Evolutionary conservation across 2,888 invertebrate species (phyloP).

Genomic region (Archips crataeganus): DNA sequence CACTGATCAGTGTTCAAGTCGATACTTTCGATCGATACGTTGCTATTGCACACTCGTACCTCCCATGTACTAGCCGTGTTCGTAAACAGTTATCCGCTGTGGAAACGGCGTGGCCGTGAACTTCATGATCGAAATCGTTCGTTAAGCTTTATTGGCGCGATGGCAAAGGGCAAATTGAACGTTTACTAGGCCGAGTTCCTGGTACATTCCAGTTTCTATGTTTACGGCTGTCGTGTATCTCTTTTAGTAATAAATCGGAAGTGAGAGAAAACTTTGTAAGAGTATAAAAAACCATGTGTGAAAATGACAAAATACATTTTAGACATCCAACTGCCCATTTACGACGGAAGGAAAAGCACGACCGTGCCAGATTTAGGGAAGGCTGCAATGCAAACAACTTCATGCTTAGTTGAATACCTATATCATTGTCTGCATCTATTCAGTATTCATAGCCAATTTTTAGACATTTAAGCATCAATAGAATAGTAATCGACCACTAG

Average conservation of each 20-base stretch:
- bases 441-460: no score
- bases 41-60: slow-evolving; percentile 63
- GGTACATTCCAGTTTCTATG: slow-evolving; percentile 9
- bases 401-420: not conserved
- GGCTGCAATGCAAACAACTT: no score
- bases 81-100: slow-evolving; percentile 61
- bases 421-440: no score
- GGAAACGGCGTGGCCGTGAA: slow-evolving; percentile 60
- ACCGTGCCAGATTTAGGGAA: no score
- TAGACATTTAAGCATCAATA: not conserved
- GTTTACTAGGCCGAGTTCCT: slow-evolving; percentile 31
- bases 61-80: slow-evolving; percentile 33
- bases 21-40: slow-evolving; percentile 66
- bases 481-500: slow-evolving; percentile 18
- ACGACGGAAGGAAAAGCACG: no score
- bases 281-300: not conserved
- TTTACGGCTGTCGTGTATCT: slow-evolving; percentile 10
- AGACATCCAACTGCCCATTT: not conserved
- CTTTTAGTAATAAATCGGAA: not conserved
- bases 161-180: slow-evolving; percentile 46
- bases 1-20: slow-evolving; percentile 52
- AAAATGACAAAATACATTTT: not conserved
- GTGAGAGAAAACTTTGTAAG: not conserved
- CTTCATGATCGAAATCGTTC: slow-evolving; percentile 58
- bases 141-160: slow-evolving; percentile 56